phyloP scores from a whole-genome alignment of 2,113 vertebrate genomes.

The Oreochromis spilurus region DNA sequence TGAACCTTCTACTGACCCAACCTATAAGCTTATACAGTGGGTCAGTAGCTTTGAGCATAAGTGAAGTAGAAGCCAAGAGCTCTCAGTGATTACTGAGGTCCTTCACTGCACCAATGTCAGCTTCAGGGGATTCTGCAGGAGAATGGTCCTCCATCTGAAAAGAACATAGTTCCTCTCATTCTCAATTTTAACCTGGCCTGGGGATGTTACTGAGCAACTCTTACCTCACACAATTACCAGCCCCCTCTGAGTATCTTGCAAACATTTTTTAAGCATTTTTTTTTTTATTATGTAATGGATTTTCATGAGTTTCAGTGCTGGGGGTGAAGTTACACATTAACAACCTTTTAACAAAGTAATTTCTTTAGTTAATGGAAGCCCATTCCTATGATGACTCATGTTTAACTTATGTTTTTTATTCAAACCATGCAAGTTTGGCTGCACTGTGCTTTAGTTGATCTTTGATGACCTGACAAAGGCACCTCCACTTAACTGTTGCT shows the following conservation, averaged over 20 bases:
- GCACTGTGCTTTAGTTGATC: not conserved
- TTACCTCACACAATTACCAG: not conserved
- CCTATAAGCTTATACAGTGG: not conserved
- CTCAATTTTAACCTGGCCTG: not conserved
- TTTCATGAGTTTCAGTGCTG: not conserved
- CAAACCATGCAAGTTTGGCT: not conserved
- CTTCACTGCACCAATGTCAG: not conserved
- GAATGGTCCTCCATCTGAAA: not conserved
- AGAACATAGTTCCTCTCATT: not conserved
- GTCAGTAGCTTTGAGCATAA: not conserved
- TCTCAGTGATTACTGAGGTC: not conserved
- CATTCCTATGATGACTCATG: not conserved
- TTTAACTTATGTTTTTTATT: not conserved
- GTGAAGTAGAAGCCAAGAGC: not conserved
- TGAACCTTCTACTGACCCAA: not conserved
- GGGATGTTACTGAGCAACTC: not conserved
- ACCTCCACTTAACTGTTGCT: not conserved
- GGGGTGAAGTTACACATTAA: not conserved
- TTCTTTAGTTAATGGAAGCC: not conserved
- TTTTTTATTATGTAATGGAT: not conserved
- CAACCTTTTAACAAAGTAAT: not conserved
- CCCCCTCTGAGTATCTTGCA: not conserved
- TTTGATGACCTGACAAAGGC: not conserved
- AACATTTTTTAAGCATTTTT: not conserved
- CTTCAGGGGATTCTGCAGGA: not conserved